Evolutionary conservation across 2,888 invertebrate genomes (phyloP).

Genomic region (Harpalus rubripes): DNA sequence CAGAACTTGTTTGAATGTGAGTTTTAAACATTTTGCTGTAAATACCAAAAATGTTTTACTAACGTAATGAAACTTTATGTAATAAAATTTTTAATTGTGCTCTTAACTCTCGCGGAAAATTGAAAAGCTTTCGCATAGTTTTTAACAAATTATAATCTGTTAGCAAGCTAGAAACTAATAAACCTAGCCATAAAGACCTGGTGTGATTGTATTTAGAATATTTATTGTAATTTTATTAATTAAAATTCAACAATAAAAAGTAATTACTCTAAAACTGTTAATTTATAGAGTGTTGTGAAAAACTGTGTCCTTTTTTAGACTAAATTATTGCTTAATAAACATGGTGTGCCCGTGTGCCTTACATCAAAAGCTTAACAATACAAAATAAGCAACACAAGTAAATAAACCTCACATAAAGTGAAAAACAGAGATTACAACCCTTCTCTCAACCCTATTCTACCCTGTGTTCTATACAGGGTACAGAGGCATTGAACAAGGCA

Average conservation of each 20-base stretch:
- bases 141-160: slow-evolving; percentile 50
- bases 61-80: slow-evolving; percentile 51
- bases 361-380: slow-evolving; percentile 40
- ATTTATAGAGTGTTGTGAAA: neutral
- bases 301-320: neutral
- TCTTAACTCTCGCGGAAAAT: slow-evolving; percentile 48
- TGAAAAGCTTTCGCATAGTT: slow-evolving; percentile 53
- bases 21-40: slow-evolving; percentile 33
- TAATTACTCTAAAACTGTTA: no score
- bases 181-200: slow-evolving; percentile 18
- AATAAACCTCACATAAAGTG: slow-evolving; percentile 39
- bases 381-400: slow-evolving; percentile 51
- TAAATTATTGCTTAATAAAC: slow-evolving; percentile 45
- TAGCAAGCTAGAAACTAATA: slow-evolving; percentile 17
- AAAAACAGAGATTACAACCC: slow-evolving; percentile 53
- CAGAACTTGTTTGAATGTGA: slow-evolving; percentile 15
- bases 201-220: slow-evolving; percentile 13
- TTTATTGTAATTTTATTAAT: slow-evolving; percentile 35
- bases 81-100: slow-evolving; percentile 54
- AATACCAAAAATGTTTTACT: slow-evolving; percentile 35
- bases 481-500: neutral
- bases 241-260: no score
- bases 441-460: neutral
- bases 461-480: slow-evolving; percentile 13
- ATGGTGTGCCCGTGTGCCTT: neutral